Conservation (phyloP, 2,888 invertebrate genomes). For the Scaptomyza polygonia region DNA sequence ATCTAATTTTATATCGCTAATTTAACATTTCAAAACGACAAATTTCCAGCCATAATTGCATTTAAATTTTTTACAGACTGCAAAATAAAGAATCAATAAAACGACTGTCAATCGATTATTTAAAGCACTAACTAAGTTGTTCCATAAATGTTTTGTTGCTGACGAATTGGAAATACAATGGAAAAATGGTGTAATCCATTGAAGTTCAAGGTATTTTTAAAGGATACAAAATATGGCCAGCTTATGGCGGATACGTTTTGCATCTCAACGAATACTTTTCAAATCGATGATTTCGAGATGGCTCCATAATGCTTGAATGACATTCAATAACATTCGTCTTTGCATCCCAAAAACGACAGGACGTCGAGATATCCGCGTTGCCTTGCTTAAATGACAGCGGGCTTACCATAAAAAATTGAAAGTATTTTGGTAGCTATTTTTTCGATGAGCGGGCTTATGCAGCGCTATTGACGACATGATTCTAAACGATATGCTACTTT, state of each 20-base stretch:
- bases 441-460: neutral
- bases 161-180: conserved; percentile 1
- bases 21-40: no score
- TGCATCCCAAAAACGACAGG: neutral
- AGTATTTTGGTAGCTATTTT: neutral
- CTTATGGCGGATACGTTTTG: neutral
- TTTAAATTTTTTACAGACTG: neutral
- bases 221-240: neutral
- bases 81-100: conserved; percentile 1
- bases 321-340: conserved; percentile 4
- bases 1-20: no score
- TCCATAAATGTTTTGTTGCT: neutral
- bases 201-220: neutral
- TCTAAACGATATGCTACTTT: neutral
- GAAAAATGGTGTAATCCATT: conserved; percentile 2
- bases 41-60: neutral
- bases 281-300: conserved; percentile 3
- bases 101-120: neutral
- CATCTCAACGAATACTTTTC: neutral
- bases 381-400: neutral
- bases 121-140: neutral
- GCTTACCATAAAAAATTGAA: neutral
- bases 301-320: conserved; percentile 6
- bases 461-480: neutral
- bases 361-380: neutral